Conservation (phyloP, 2,113 vertebrate genomes). For the Chrysochloris asiatica region DNA sequence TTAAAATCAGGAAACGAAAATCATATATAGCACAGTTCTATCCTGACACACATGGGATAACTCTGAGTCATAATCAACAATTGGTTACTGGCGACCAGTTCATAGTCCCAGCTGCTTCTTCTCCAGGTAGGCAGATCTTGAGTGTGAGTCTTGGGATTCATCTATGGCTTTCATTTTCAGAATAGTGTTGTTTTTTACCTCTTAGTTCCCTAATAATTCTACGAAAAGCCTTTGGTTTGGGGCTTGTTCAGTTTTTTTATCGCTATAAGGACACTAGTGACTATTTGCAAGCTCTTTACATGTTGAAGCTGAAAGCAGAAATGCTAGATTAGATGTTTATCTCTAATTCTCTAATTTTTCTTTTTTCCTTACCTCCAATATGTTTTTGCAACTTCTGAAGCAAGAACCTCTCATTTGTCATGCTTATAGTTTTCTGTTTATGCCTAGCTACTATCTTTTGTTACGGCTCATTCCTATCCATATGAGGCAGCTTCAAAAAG, state of each 20-base stretch:
- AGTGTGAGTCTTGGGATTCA: not conserved
- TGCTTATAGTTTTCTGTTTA: not conserved
- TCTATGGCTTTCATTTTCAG: not conserved
- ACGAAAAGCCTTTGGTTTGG: not conserved
- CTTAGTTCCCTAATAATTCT: not conserved
- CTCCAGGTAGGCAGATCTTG: not conserved
- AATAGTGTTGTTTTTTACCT: not conserved
- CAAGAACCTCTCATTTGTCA: not conserved
- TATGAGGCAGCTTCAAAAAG: not conserved
- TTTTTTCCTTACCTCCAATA: not conserved
- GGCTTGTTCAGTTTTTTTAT: not conserved
- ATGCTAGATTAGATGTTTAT: not conserved
- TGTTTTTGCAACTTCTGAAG: not conserved
- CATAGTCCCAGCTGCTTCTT: not conserved
- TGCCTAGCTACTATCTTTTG: not conserved
- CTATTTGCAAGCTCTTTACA: not conserved
- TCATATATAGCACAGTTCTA: too few relatives aligned
- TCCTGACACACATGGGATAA: not conserved
- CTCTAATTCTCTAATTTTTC: not conserved
- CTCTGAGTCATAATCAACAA: not conserved
- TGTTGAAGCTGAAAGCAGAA: not conserved
- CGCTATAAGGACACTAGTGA: not conserved
- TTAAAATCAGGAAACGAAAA: too few relatives aligned
- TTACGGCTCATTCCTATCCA: not conserved
- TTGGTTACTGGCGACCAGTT: too few relatives aligned